These are phyloP conservation scores for Drosophila rellima DNA, from an alignment of 2,888 invertebrate genomes.

Conservation along the genomic window DNA sequence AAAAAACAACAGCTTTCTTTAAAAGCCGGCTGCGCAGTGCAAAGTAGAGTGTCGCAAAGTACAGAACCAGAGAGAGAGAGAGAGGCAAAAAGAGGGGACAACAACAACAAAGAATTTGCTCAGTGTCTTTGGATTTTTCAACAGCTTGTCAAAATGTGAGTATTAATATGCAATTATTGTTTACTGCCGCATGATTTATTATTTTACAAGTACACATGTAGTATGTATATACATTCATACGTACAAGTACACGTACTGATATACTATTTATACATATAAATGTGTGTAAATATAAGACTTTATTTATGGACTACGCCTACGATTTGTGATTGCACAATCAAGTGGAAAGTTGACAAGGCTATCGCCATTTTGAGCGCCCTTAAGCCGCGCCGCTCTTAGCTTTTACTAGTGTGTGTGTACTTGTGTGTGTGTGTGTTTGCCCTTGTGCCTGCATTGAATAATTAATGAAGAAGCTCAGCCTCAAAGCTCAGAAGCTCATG, in stretches of 20 bases:
- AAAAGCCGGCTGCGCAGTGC: slow-evolving; percentile 60
- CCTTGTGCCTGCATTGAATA: slow-evolving; percentile 68
- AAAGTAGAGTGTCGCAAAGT: slow-evolving; percentile 32
- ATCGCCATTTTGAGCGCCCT: slow-evolving; percentile 63
- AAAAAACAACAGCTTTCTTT: slow-evolving; percentile 43
- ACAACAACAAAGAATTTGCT: slow-evolving; percentile 9
- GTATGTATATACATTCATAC: slow-evolving; percentile 8
- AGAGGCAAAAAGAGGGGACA: background rate
- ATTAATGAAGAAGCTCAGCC: slow-evolving; percentile 57
- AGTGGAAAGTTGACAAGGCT: slow-evolving; percentile 60
- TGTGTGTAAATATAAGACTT: slow-evolving; percentile 18
- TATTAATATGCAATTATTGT: slow-evolving; percentile 77
- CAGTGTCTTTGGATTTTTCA: slow-evolving; percentile 38
- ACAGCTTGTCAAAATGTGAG: slow-evolving; percentile 61
- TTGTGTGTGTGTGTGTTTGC: slow-evolving; percentile 22
- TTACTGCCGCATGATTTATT: slow-evolving; percentile 58
- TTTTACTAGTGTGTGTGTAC: background rate
- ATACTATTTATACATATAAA: background rate
- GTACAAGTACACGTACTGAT: slow-evolving; percentile 5
- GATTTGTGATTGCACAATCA: slow-evolving; percentile 70
- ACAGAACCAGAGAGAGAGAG: slow-evolving; percentile 1
- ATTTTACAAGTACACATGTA: slow-evolving; percentile 21
- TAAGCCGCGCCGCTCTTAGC: slow-evolving; percentile 34
- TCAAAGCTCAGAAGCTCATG: slow-evolving; percentile 19
- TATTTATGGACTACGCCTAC: slow-evolving; percentile 72